Conservation (phyloP, 92 coral and sea anemone species). For the Zoanthus sociatus region DNA sequence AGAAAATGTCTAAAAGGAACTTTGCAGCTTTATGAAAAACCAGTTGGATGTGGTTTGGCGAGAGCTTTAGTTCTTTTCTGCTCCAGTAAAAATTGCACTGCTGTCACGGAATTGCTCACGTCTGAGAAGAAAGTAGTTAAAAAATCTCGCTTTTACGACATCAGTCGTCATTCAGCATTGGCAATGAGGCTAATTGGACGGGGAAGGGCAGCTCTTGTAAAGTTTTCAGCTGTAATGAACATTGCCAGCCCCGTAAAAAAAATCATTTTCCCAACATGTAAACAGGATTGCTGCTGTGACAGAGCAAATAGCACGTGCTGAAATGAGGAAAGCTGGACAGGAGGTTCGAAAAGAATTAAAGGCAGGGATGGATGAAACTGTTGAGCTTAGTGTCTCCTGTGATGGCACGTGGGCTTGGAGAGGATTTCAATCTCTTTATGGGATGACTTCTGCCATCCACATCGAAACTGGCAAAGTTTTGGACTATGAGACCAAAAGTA, state of each 20-base stretch:
- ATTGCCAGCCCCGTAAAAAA: constrained; percentile 59
- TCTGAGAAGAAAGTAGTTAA: constrained; percentile 55
- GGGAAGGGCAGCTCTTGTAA: constrained; percentile 56
- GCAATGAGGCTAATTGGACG: constrained; percentile 55
- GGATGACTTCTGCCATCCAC: constrained; percentile 58
- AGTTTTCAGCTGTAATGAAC: constrained; percentile 60
- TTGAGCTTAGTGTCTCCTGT: constrained; percentile 48
- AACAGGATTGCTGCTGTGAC: constrained; percentile 52
- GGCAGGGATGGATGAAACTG: constrained; percentile 20
- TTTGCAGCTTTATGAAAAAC: constrained; percentile 47
- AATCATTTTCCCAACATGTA: constrained; percentile 39
- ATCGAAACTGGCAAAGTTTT: constrained; percentile 64
- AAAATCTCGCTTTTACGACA: constrained; percentile 50
- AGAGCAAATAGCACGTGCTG: constrained; percentile 49
- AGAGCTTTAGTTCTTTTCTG: constrained; percentile 50
- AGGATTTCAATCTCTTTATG: constrained; percentile 66
- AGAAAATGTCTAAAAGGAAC: constrained; percentile 26
- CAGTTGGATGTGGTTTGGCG: constrained; percentile 57
- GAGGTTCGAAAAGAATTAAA: constrained; percentile 35
- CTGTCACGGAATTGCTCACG: constrained; percentile 54
- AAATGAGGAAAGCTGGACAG: constrained; percentile 60
- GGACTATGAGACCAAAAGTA: constrained; percentile 57
- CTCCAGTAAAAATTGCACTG: constrained; percentile 52
- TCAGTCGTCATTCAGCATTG: constrained; percentile 49
- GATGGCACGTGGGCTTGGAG: constrained; percentile 66